Percentiles rank a stretch among this genome's conserved stretches.
These are phyloP conservation scores for Buceros bicornis DNA, from an alignment of 2,797 vertebrate genomes.

Conservation along the genomic window DNA sequence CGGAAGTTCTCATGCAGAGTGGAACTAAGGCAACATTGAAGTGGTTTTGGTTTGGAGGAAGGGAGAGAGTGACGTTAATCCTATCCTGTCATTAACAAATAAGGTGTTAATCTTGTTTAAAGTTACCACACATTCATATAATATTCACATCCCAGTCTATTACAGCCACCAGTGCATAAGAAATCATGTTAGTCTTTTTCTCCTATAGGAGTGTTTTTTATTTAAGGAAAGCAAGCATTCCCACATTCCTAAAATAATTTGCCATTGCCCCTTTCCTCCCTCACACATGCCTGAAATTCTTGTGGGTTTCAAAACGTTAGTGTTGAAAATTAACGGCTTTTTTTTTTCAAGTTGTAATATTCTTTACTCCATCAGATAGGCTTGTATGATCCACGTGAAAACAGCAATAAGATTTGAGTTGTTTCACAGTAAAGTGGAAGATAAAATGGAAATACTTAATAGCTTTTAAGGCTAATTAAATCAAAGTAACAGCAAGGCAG, in stretches of 20 bases:
- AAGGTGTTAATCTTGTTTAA: not conserved
- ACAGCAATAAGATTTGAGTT: not conserved
- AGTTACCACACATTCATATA: not conserved
- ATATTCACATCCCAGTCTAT: not conserved
- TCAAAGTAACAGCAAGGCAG: not conserved
- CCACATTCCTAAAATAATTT: not conserved
- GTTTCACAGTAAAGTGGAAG: not conserved
- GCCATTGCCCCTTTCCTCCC: not conserved
- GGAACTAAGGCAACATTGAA: not conserved
- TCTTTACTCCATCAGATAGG: not conserved
- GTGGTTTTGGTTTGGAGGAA: not conserved
- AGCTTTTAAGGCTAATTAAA: not conserved
- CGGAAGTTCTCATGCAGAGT: rapidly evolving
- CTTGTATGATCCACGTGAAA: not conserved
- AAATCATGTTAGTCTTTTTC: not conserved
- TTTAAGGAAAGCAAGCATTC: not conserved
- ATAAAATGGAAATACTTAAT: not conserved
- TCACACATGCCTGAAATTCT: not conserved
- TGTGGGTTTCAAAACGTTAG: not conserved
- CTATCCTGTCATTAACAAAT: not conserved
- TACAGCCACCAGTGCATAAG: not conserved
- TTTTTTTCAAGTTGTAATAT: not conserved
- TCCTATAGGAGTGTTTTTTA: not conserved
- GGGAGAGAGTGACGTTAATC: not conserved
- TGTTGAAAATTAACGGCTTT: not conserved